Evolutionary conservation across 2,797 vertebrate species (phyloP).

Genomic region (Aulostomus chinensis): DNA sequence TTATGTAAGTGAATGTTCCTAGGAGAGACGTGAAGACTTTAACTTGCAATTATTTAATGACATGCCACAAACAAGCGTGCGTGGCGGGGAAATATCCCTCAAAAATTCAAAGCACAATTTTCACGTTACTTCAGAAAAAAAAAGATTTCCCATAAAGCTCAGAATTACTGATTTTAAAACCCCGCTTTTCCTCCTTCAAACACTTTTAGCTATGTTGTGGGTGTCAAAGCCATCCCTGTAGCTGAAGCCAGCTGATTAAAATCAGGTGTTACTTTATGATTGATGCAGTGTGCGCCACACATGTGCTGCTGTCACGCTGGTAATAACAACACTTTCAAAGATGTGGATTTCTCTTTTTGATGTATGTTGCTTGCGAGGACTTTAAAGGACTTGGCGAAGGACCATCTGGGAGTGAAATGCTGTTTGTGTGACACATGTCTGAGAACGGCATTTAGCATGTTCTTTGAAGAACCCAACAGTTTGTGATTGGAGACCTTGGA

Average conservation of each 20-base stretch:
- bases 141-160: too few relatives aligned
- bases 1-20: too few relatives aligned
- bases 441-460: conserved; percentile 13
- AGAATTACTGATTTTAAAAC: too few relatives aligned
- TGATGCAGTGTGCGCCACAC: conserved; percentile 68
- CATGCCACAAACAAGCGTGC: too few relatives aligned
- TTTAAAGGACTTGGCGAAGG: conserved; percentile 56
- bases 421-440: conserved; percentile 17
- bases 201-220: conserved; percentile 38
- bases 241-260: conserved; percentile 59
- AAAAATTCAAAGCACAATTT: too few relatives aligned
- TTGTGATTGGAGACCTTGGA: background rate
- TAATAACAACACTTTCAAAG: conserved; percentile 78
- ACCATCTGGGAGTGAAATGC: conserved; percentile 62
- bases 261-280: conserved; percentile 60
- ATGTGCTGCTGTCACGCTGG: conserved; percentile 62
- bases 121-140: too few relatives aligned
- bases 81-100: too few relatives aligned
- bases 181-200: conserved; percentile 10
- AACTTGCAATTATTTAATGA: too few relatives aligned
- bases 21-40: too few relatives aligned
- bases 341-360: conserved; percentile 72
- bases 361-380: conserved; percentile 51
- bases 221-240: conserved; percentile 51
- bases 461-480: background rate